Evolutionary conservation across 1,140 invertebrate genomes (phyloP).

Genomic region (Ctenoplectra terminalis): DNA sequence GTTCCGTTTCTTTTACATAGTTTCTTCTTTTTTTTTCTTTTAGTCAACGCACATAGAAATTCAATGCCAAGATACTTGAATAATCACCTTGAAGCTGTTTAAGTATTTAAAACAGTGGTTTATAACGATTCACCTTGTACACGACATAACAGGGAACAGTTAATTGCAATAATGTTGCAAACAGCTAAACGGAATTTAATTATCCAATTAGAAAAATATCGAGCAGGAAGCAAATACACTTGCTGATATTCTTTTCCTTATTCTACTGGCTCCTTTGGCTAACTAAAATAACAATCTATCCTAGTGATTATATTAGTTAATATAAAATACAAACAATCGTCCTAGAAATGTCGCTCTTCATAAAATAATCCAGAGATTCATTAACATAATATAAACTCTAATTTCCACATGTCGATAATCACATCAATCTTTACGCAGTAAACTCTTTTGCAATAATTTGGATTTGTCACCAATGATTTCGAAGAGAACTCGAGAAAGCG

Average conservation of each 20-base stretch:
- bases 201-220: not conserved
- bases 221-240: not conserved
- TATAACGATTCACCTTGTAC: not conserved
- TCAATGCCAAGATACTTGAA: not conserved
- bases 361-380: too few species aligned
- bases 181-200: too few species aligned
- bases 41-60: not conserved
- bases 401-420: not conserved
- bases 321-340: not conserved
- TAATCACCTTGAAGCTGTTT: not conserved
- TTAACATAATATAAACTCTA: not conserved
- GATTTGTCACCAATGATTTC: too few species aligned
- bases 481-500: too few species aligned
- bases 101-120: too few species aligned
- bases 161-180: not conserved
- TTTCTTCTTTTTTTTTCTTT: not conserved
- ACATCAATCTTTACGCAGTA: too few species aligned
- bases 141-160: not conserved
- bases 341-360: not conserved
- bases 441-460: too few species aligned
- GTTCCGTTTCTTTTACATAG: not conserved
- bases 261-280: not conserved
- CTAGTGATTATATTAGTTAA: not conserved
- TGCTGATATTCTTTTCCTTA: not conserved
- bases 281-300: not conserved